Base-by-base conservation (phyloP, 2,113 vertebrate species). In the Zosterops japonicus region DNA sequence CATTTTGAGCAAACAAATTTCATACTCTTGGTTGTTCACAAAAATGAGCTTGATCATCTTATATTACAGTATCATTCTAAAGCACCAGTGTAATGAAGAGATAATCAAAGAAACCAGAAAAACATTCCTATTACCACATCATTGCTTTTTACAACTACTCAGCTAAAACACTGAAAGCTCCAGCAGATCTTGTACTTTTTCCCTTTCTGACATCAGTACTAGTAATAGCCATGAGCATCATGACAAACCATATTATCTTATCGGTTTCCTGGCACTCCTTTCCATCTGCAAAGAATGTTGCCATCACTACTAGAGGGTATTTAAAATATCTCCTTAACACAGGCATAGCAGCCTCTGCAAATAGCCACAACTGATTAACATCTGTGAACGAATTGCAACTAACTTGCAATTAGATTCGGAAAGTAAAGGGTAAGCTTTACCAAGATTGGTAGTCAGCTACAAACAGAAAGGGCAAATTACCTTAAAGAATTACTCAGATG, bases 81-180 rank as follows among this genome's bases (percentile, higher is more conserved):
- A 83, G 87, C 64, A 92, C 64, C 71, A 86, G 33, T 46, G 52
- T 59, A 96, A 94, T 4, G 2, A 95, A 94, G 35, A 78, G 64
- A 92, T 75, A 94, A 93, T 93, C 85, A 94, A 90, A 93, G 84
- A 80, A 76, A 80, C 23, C 42, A 78, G 70, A 88, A 64, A 82
- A 70, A 12, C 42, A 80, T 86, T 59, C 47, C 25, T 81, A 68
- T 94, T 83, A 83, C 52, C 59, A 89, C 76, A 71, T 90, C 50
- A 94, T 81, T 93, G 87, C 84, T 85, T 95, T 95, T 91, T 79
- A 93, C 88, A 88, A 92, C 76, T 67, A 74, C 64, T 93, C 76
- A 75, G 79, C 67, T 93, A 52, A 59, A 92, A 78, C 79, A 89
- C 19, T n/a, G 76, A 70, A 83, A 75, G 42, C 79, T 93, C 67